These are phyloP conservation scores for Deroplatys truncata DNA, from an alignment of 2,888 invertebrate species.

Conservation along the genomic window DNA sequence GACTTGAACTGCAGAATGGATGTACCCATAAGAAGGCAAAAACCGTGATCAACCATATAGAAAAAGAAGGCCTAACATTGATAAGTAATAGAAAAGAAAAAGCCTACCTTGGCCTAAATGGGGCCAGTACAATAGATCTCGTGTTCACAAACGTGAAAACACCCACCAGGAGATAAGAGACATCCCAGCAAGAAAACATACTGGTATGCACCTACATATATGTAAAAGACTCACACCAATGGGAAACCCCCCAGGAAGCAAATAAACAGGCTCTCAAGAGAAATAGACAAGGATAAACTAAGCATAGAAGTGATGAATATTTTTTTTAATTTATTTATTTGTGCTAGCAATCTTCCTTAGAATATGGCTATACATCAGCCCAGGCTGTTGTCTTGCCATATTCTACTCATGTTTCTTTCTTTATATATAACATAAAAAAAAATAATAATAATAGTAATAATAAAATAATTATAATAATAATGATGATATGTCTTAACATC, in stretches of 20 bases:
- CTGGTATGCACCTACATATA: not conserved
- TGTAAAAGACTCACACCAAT: not conserved
- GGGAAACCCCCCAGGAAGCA: not conserved
- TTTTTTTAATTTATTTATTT: too few relatives aligned
- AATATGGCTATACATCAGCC: too few relatives aligned
- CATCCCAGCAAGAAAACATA: not conserved
- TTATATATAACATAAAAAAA: too few relatives aligned
- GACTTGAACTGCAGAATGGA: not conserved
- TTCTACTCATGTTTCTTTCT: too few relatives aligned
- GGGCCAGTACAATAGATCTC: not conserved
- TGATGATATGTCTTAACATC: too few relatives aligned
- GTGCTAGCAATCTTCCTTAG: too few relatives aligned
- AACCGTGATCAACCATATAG: not conserved
- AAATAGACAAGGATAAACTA: not conserved
- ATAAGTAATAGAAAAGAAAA: not conserved
- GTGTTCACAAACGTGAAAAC: not conserved
- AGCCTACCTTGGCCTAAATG: not conserved
- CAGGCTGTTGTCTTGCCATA: too few relatives aligned
- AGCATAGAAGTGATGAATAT: not conserved
- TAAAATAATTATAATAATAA: too few relatives aligned
- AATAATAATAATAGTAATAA: too few relatives aligned
- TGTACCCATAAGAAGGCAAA: not conserved
- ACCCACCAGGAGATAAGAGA: not conserved
- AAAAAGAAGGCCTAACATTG: not conserved
- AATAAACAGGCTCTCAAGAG: not conserved